Conservation (phyloP, 2,113 vertebrate species). For the Apteryx owenii region DNA sequence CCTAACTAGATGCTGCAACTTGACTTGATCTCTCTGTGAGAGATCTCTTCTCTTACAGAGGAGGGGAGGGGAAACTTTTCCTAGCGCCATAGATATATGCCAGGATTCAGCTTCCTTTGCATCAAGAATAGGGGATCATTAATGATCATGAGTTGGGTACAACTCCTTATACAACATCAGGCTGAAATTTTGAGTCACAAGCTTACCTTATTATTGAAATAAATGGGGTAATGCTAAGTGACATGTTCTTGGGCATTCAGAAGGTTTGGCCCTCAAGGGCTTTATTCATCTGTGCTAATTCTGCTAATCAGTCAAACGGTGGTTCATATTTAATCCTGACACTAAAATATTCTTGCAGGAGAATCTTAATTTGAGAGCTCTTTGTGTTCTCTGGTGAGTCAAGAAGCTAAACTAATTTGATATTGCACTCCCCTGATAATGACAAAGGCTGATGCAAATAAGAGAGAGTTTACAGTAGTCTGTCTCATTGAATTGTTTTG, state of each 20-base stretch:
- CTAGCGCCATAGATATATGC: neutral
- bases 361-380: constrained; percentile 23
- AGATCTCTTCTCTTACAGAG: neutral
- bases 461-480: neutral
- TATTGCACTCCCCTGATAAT: neutral
- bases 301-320: constrained; percentile 1
- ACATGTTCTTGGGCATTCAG: neutral
- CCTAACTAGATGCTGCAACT: neutral
- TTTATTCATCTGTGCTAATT: neutral
- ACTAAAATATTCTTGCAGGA: neutral
- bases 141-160: neutral
- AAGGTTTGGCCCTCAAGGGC: neutral
- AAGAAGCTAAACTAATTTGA: constrained; percentile 13
- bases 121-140: neutral
- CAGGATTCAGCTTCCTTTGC: neutral
- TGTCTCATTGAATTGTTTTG: neutral
- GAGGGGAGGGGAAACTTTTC: neutral
- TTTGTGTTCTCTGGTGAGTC: neutral
- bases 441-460: constrained; percentile 7
- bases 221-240: neutral
- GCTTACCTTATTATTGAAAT: neutral
- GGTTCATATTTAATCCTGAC: neutral
- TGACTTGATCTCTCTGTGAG: neutral
- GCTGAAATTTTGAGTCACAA: constrained; percentile 1
- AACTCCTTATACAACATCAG: neutral